Evolutionary conservation across 2,113 vertebrate species (phyloP).

Genomic region (Spheniscus mendiculus): DNA sequence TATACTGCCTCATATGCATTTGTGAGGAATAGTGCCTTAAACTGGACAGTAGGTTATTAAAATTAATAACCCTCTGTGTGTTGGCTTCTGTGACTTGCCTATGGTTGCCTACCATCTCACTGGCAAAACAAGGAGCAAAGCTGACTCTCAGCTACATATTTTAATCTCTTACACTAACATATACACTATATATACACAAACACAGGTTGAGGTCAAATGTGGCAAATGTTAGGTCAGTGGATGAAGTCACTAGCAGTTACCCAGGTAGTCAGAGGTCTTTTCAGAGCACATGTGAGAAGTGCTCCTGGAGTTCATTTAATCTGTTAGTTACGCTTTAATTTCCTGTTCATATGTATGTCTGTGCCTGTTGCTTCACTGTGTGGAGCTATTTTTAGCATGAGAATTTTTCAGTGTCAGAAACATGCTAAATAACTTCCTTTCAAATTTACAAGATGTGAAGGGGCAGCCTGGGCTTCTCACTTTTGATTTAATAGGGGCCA

Average conservation of each 20-base stretch:
- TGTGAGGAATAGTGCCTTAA: background rate
- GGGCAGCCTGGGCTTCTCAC: background rate
- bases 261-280: background rate
- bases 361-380: background rate
- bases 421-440: background rate
- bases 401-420: background rate
- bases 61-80: background rate
- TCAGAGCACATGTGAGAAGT: background rate
- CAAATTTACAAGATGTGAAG: background rate
- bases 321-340: background rate
- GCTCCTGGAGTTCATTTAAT: background rate
- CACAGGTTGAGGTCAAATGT: background rate
- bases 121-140: background rate
- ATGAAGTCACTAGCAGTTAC: background rate
- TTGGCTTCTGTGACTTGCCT: background rate
- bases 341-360: background rate
- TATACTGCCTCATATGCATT: background rate
- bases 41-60: background rate
- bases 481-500: background rate
- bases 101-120: fast-evolving
- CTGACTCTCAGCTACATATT: background rate
- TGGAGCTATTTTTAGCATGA: background rate
- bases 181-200: background rate
- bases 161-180: background rate
- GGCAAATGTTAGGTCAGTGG: background rate